Evolutionary conservation across 2,113 vertebrate genomes (phyloP), one percentile per base, ranked within the genome.

Genomic region (Hippolais icterina): DNA sequence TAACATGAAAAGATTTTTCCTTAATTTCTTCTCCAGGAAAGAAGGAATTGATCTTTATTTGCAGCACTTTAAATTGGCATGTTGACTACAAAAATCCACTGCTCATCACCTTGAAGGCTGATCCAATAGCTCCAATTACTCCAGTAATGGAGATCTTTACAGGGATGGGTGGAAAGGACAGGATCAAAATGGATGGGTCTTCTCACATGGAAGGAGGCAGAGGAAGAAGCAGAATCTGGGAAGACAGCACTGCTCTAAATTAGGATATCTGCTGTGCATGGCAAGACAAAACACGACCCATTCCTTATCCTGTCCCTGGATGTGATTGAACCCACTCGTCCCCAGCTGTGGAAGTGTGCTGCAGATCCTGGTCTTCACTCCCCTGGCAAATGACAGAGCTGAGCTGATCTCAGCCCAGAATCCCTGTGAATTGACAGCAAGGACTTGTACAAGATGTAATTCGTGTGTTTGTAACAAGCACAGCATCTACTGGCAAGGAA

Each of bases 171-270:
- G 39, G 47, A 82, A 68, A 44, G 19, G n/a, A 19, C 37, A n/a
- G 46, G 14, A 21, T 41, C 12, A 31, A n/a, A 63, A 56, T 0
- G 0, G 29, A 31, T 66, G 15, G 22, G 4, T 25, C n/a, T 68
- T 52, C 84, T 74, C 29, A 11, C 29, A 47, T 7, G 8, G 15
- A 37, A 64, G 49, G 24, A 85, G 39, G 65, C 41, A 77, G 22
- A 60, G n/a, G 39, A 66, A 74, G 37, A 25, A 70, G 60, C 35
- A 74, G 56, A 63, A 64, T 23, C 11, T 28, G 44, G 27, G 83
- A 56, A 87, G 47, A n/a, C 28, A 50, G 20, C 0, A 0, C 3
- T 0, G 0, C 27, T 83, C 41, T 64, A 37, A 81, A 50, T 72
- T 6, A 31, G 59, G 25, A 4, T n/a, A 24, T 64, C 11, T 59